Base-by-base conservation (phyloP, 2,113 vertebrate species). In the Reinhardtius hippoglossoides region DNA sequence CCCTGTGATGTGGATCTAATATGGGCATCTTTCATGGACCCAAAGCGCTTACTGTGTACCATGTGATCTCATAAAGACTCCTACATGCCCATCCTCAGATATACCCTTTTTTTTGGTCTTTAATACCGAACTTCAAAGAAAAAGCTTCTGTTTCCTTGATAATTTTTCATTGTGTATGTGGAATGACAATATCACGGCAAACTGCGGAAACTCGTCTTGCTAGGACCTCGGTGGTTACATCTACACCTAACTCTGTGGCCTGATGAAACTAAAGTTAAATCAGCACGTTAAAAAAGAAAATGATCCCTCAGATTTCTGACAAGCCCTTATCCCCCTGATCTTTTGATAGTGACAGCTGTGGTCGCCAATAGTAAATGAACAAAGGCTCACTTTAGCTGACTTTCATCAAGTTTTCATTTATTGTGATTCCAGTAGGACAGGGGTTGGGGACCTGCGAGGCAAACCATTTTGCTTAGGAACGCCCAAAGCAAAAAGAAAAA, bases 1-100 rank as follows among this genome's bases (percentile, higher is more conserved):
- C 74, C 80, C 91, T 94, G 84, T 94, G 93, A 95, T 94, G 91
- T 93, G 85, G 84, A 86, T 90, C 91, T 94, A 92, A 91, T 90
- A 81, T 80, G 74, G 91, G 86, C 86, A 85, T 91, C 92, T 93
- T 94, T 94, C 87, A 94, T 93, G 86, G 89, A 89, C 90, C 91
- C 91, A 89, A 90, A 86, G 87, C 84, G 58, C 89, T 87, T 61
- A 79, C 87, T 88, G 78, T 77, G 87, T 72, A 84, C 79, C 92
- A 93, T 94, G 90, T 93, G 92, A 94, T 94, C 92, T 92, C 83
- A 78, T 92, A 91, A 93, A 94, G 91, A 89, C 91, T 88, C 83
- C 80, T 77, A 90, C 88, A 89, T 83, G 89, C 76, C 76, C 80
- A 83, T 91, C 86, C 86, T 91, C 84, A 90, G 84, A 92, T 89